These are phyloP conservation scores for Caenorhabditis inopinata DNA, from an alignment of 1,140 invertebrate species.

Conservation along the genomic window DNA sequence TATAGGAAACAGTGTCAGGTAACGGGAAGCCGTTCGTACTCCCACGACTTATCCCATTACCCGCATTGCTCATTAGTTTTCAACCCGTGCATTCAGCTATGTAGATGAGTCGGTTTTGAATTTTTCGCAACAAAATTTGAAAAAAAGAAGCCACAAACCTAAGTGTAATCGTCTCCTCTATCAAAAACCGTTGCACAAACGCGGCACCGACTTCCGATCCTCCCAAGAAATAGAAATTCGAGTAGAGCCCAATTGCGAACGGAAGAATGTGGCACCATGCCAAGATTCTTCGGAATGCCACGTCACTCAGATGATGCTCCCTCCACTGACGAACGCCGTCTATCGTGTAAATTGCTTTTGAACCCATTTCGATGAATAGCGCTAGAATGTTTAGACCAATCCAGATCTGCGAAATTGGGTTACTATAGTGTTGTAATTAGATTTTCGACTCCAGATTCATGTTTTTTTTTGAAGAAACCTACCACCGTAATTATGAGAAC, in stretches of 20 bases:
- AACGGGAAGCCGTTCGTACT: too few species aligned
- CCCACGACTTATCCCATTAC: too few species aligned
- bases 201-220: conserved; percentile 59
- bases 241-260: conserved; percentile 65
- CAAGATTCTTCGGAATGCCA: conserved; percentile 58
- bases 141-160: conserved; percentile 38
- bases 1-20: too few species aligned
- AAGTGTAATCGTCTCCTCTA: conserved; percentile 62
- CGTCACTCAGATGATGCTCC: conserved; percentile 54
- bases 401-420: conserved; percentile 57
- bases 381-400: conserved; percentile 63
- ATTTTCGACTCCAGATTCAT: too few species aligned
- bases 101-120: too few species aligned
- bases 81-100: too few species aligned
- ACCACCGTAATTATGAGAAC: too few species aligned
- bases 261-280: conserved; percentile 60
- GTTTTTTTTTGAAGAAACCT: too few species aligned
- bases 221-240: conserved; percentile 66
- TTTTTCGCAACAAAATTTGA: too few species aligned
- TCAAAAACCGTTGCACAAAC: conserved; percentile 64
- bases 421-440: too few species aligned
- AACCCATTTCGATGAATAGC: conserved; percentile 60
- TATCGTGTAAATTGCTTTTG: conserved; percentile 59
- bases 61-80: too few species aligned
- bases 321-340: conserved; percentile 52